phyloP scores from a whole-genome alignment of 92 coral and sea anemone species.

The Scolanthus callimorphus region DNA sequence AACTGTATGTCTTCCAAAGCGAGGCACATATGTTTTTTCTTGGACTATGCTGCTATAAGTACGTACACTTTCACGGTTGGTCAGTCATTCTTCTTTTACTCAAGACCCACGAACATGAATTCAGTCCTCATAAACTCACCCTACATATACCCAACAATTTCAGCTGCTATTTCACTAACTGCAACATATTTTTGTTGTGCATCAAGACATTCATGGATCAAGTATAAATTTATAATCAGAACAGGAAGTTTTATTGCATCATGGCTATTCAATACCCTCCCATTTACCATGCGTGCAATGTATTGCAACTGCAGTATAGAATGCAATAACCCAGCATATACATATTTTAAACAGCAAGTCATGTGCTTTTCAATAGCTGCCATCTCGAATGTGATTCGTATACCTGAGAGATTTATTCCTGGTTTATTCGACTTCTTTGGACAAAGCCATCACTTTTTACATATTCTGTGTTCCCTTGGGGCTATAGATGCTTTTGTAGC shows the following conservation, averaged over 20 bases:
- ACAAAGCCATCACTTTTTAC: slow-evolving; percentile 95
- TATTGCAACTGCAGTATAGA: slow-evolving; percentile 49
- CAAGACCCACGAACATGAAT: slow-evolving; percentile 68
- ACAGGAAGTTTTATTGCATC: slow-evolving; percentile 69
- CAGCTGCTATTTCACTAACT: slow-evolving; percentile 53
- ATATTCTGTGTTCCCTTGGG: slow-evolving; percentile 84
- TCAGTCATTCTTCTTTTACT: slow-evolving; percentile 85
- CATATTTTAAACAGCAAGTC: slow-evolving; percentile 78
- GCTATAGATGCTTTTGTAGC: slow-evolving; percentile 76
- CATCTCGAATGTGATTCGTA: slow-evolving; percentile 65
- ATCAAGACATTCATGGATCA: slow-evolving; percentile 86
- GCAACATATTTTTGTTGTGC: slow-evolving; percentile 82
- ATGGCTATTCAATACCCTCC: slow-evolving; percentile 72
- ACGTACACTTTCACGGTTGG: slow-evolving; percentile 87
- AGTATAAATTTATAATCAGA: slow-evolving; percentile 64
- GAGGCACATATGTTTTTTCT: slow-evolving; percentile 91
- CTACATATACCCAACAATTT: slow-evolving; percentile 40
- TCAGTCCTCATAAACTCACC: slow-evolving; percentile 44
- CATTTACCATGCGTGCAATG: slow-evolving; percentile 61
- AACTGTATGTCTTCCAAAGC: slow-evolving; percentile 83
- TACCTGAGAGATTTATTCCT: slow-evolving; percentile 87
- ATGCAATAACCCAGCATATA: slow-evolving; percentile 63
- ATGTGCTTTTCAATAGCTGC: slow-evolving; percentile 81
- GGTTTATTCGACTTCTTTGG: slow-evolving; percentile 85
- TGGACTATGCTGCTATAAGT: slow-evolving; percentile 94